Base-by-base conservation (phyloP, 2,797 vertebrate genomes). In the Gallinago stenura region DNA sequence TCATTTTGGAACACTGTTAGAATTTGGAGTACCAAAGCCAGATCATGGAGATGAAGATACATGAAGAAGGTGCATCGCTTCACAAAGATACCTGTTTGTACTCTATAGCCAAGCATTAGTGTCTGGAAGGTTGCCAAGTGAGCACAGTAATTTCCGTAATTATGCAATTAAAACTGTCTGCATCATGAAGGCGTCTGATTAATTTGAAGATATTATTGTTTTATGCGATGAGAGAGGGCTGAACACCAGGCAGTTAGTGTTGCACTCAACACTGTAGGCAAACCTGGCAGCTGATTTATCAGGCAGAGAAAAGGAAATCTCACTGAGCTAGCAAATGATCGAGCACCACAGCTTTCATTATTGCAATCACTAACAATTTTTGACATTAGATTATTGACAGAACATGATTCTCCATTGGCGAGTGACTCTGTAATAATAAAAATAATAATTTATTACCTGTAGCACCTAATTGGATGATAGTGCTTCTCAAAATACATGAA, bases 141-240 rank as follows among this genome's bases (percentile, higher is more conserved):
- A 82, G 31, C 64, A 51, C 48, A 87, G 39, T 82, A 51, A 85
- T 95, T 94, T 94, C 65, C 8, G 2, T 93, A 95, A 92, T 87
- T 94, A 78, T 60, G 41, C 68, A 72, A 46, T 86, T 91, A 88
- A 79, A 95, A 56, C n/a, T 85, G 31, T 57, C 73, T 95, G 66
- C 84, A 76, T 90, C 41, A 31, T 58, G 78, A 86, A 78, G 26
- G n/a, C 28, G 14, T 78, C 76, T 92, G 83, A 94, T 94, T 91
- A 87, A 91, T 95, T 65, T 90, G 48, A 81, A 80, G 24, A 69
- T 86, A 21, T 71, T 72, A 72, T 30, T 95, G 61, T 83, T 94
- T 89, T 83, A 79, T 15, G 17, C 76, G 56, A 78, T 81, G 62
- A 89, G 56, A 89, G 70, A 79, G 33, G 35, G 48, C 71, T 86